Percentiles rank a stretch among this genome's conserved stretches.
Evolutionary conservation across 2,797 vertebrate genomes (phyloP).

Genomic region (Dryobates pubescens): DNA sequence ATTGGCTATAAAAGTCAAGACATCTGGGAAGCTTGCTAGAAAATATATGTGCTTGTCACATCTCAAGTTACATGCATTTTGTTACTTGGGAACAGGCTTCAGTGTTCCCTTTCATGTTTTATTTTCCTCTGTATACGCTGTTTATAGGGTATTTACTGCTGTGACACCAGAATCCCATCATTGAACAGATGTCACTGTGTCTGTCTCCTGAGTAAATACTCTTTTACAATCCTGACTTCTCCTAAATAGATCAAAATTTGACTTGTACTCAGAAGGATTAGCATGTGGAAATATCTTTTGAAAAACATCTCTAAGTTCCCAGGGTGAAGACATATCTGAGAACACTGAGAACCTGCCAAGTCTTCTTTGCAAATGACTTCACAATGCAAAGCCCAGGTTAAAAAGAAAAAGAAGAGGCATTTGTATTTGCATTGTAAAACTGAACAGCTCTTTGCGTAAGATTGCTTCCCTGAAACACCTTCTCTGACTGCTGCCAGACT

Average conservation of each 20-base stretch:
- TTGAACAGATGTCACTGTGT: conserved; percentile 64
- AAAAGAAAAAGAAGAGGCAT: conserved; percentile 15
- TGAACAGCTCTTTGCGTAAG: not conserved
- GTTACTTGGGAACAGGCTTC: conserved; percentile 63
- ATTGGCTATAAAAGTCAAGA: conserved; percentile 33
- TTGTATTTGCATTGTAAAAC: conserved; percentile 17
- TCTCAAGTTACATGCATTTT: conserved; percentile 62
- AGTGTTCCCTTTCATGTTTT: conserved; percentile 71
- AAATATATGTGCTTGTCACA: conserved; percentile 15
- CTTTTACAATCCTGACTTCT: conserved; percentile 59
- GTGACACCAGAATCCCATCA: conserved; percentile 75
- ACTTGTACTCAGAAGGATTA: conserved; percentile 71
- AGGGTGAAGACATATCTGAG: conserved; percentile 65
- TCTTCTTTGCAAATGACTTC: conserved; percentile 17
- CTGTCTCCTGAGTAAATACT: conserved; percentile 67
- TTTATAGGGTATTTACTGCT: conserved; percentile 70
- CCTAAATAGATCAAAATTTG: conserved; percentile 75
- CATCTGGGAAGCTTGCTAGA: conserved; percentile 53
- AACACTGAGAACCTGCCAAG: conserved; percentile 43
- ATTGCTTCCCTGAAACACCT: not conserved
- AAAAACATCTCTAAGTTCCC: conserved; percentile 59
- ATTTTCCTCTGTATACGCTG: conserved; percentile 50
- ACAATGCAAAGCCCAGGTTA: not conserved
- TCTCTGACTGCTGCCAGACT: conserved; percentile 20
- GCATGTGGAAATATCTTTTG: conserved; percentile 70